Percentiles rank a stretch among this genome's conserved stretches.
These are phyloP conservation scores for Brienomyrus longianalis DNA, from an alignment of 2,113 vertebrate species.

Conservation along the genomic window DNA sequence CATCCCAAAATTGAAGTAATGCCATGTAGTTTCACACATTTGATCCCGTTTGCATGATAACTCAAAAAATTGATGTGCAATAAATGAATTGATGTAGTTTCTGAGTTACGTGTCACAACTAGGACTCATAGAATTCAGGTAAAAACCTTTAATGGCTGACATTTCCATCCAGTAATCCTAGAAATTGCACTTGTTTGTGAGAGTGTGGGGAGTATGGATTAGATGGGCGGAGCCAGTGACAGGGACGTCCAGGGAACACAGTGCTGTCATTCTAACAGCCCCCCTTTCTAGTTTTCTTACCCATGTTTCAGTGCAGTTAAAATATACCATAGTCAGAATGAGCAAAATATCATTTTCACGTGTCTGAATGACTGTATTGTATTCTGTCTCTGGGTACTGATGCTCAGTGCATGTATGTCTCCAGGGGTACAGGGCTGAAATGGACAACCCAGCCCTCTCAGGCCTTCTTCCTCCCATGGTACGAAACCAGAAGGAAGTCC, in stretches of 20 bases:
- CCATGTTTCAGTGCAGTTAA: neutral
- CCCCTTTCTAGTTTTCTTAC: neutral
- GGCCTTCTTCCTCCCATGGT: slow-evolving; percentile 74
- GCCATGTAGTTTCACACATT: neutral
- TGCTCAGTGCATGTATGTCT: neutral
- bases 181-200: neutral
- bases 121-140: neutral
- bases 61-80: neutral
- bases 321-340: neutral
- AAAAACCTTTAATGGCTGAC: neutral
- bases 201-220: neutral
- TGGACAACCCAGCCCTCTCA: slow-evolving; percentile 84
- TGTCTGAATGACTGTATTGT: neutral
- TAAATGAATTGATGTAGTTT: neutral
- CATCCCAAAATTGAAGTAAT: neutral
- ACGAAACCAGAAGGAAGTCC: slow-evolving; percentile 80
- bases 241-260: neutral
- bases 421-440: slow-evolving; percentile 90
- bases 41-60: neutral
- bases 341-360: neutral
- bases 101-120: neutral
- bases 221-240: neutral
- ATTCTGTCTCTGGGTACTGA: neutral
- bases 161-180: neutral
- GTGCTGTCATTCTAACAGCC: neutral